phyloP scores from a whole-genome alignment of 2,113 vertebrate genomes.

The Phalacrocorax carbo region DNA sequence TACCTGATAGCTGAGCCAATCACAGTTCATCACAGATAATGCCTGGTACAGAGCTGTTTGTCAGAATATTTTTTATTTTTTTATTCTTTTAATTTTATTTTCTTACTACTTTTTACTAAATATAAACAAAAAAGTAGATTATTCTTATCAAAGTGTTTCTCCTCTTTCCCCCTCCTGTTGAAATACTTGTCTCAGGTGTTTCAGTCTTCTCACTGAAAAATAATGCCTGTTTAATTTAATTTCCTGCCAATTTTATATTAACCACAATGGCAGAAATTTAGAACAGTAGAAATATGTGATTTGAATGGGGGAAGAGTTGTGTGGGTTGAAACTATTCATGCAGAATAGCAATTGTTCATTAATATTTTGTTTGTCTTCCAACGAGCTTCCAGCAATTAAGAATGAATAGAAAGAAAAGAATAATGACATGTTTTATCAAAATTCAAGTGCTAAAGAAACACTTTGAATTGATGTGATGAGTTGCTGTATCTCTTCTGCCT shows the following conservation, averaged over 20 bases:
- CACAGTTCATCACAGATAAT: neutral
- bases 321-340: constrained; percentile 32
- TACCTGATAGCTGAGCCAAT: neutral
- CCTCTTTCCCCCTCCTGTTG: neutral
- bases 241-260: neutral
- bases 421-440: constrained; percentile 47
- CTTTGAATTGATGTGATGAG: neutral
- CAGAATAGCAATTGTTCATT: constrained; percentile 25
- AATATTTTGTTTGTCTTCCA: constrained; percentile 53
- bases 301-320: constrained; percentile 12
- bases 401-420: constrained; percentile 31
- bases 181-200: neutral
- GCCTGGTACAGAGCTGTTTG: neutral
- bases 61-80: neutral
- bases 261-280: neutral
- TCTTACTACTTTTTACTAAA: neutral
- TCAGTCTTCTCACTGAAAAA: neutral
- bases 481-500: neutral
- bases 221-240: neutral
- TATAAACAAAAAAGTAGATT: neutral
- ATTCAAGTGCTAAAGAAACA: constrained; percentile 12
- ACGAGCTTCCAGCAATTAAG: constrained; percentile 45
- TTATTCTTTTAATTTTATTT: neutral
- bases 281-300: neutral
- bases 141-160: neutral